Percentiles rank a stretch among this genome's conserved stretches.
These are phyloP conservation scores for Drosophila heteroneura DNA, from an alignment of 2,888 invertebrate genomes.

Conservation along the genomic window DNA sequence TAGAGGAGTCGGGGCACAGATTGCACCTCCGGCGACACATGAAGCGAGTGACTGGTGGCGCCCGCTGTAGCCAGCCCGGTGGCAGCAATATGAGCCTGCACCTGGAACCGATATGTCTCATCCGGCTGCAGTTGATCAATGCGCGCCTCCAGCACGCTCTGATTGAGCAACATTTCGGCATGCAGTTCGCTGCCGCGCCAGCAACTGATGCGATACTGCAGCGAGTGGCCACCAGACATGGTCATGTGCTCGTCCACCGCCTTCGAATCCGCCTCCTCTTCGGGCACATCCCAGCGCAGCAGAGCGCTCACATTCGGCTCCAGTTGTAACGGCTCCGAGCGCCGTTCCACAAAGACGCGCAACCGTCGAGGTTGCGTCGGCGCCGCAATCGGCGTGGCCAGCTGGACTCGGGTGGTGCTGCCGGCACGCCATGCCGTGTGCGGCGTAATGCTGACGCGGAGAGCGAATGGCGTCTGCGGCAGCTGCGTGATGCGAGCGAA, in stretches of 20 bases:
- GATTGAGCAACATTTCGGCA: constrained; percentile 65
- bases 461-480: constrained; percentile 88
- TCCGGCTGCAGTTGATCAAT: constrained; percentile 87
- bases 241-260: not conserved
- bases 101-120: constrained; percentile 89
- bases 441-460: constrained; percentile 91
- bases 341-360: constrained; percentile 90
- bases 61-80: constrained; percentile 91
- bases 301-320: constrained; percentile 86
- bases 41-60: constrained; percentile 88
- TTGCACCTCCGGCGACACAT: constrained; percentile 89
- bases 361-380: constrained; percentile 91
- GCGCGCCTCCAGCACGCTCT: constrained; percentile 85
- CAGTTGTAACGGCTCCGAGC: constrained; percentile 81
- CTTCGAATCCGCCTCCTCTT: constrained; percentile 52
- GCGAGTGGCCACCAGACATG: constrained; percentile 44
- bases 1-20: constrained; percentile 93
- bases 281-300: constrained; percentile 93
- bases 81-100: constrained; percentile 92
- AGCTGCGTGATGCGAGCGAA: constrained; percentile 85
- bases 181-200: constrained; percentile 86
- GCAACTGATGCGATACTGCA: constrained; percentile 88
- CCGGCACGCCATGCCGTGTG: constrained; percentile 95
- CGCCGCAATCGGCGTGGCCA: constrained; percentile 92
- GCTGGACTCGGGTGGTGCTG: constrained; percentile 87